A percentile compares a stretch with the other conserved stretches of the same genome.
phyloP scores from a whole-genome alignment of 2,888 invertebrate species.

The Heliconius erato region DNA sequence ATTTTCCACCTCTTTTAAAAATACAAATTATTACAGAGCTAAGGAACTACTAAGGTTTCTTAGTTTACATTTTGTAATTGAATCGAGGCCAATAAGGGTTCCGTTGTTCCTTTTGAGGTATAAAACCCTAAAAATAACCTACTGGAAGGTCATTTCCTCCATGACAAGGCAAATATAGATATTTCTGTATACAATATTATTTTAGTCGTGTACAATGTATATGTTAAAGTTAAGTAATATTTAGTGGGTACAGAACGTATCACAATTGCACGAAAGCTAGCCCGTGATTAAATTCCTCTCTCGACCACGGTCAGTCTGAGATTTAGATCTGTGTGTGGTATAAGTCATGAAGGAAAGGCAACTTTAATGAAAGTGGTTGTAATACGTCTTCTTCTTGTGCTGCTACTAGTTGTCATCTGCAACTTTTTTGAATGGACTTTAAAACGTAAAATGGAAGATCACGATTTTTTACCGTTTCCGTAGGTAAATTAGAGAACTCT shows the following conservation, averaged over 20 bases:
- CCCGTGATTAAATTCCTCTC: slow-evolving; percentile 52
- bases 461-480: too few species aligned
- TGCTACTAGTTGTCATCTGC: too few species aligned
- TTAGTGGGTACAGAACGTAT: slow-evolving; percentile 17
- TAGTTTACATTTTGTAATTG: background rate
- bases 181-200: too few species aligned
- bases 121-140: background rate
- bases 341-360: slow-evolving; percentile 25
- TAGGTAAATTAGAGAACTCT: too few species aligned
- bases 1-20: background rate
- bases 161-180: background rate
- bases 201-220: background rate
- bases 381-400: background rate
- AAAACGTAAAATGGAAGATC: too few species aligned
- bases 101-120: background rate
- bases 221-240: slow-evolving; percentile 1
- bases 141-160: too few species aligned
- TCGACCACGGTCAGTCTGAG: slow-evolving; percentile 46
- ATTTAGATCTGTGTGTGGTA: slow-evolving; percentile 30
- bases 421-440: too few species aligned
- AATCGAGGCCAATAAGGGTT: background rate
- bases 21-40: background rate
- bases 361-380: background rate
- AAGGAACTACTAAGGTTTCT: background rate
- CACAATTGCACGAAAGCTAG: slow-evolving; percentile 44